These are phyloP conservation scores for Trypoxylon attenuatum DNA, from an alignment of 2,888 invertebrate species.

Conservation along the genomic window DNA sequence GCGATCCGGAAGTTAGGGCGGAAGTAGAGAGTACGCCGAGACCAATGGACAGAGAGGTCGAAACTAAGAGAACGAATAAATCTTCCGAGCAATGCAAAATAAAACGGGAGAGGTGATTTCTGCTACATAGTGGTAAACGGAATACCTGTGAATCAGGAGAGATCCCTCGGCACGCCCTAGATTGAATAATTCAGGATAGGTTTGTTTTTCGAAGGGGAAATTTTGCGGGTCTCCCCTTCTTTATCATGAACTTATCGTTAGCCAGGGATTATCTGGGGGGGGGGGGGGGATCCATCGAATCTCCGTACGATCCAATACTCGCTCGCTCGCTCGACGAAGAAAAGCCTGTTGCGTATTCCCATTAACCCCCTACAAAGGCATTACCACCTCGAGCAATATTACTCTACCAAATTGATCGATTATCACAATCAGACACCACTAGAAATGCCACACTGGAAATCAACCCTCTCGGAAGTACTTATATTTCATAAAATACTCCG, in stretches of 20 bases:
- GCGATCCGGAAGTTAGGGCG: too few relatives aligned
- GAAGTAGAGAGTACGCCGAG: too few relatives aligned
- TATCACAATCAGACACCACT: too few relatives aligned
- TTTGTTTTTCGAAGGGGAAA: constrained; percentile 22
- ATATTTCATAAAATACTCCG: too few relatives aligned
- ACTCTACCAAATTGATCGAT: too few relatives aligned
- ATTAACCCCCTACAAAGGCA: constrained; percentile 2
- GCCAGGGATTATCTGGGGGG: constrained; percentile 16
- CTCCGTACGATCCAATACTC: neutral
- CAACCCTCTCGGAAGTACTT: too few relatives aligned
- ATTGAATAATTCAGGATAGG: constrained; percentile 13
- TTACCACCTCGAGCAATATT: neutral
- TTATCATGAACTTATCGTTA: constrained; percentile 19
- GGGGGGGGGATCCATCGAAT: neutral
- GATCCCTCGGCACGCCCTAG: constrained; percentile 2
- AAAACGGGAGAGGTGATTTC: too few relatives aligned
- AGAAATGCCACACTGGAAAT: too few relatives aligned
- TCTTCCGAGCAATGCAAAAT: too few relatives aligned
- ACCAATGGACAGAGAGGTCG: too few relatives aligned
- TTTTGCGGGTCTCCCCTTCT: constrained; percentile 6
- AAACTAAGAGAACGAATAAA: too few relatives aligned
- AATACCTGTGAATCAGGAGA: neutral
- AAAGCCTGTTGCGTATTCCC: constrained; percentile 9
- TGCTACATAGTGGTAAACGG: too few relatives aligned
- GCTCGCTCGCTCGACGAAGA: constrained; percentile 5